Conservation (phyloP, 2,797 vertebrate genomes). For the Microtus agrestis region DNA sequence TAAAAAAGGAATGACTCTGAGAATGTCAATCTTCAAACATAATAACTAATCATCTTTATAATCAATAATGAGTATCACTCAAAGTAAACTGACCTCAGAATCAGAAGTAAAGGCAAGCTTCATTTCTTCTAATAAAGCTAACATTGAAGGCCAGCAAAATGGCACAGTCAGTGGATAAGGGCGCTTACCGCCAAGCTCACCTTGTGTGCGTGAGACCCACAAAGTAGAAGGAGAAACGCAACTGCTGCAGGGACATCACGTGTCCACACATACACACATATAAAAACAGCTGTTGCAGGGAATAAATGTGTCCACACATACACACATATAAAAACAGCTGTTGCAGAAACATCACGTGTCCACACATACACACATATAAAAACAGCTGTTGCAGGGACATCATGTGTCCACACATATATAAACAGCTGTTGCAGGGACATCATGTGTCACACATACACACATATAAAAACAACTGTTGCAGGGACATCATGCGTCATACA, state of each 20-base stretch:
- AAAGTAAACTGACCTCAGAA: constrained; percentile 45
- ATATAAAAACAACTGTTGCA: no score
- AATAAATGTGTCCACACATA: no score
- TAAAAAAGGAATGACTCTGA: constrained; percentile 18
- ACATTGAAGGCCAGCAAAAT: not conserved
- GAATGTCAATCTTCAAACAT: constrained; percentile 58
- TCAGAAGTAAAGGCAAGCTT: constrained; percentile 42
- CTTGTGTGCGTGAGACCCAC: not conserved
- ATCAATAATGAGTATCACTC: constrained; percentile 59
- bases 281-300: not conserved
- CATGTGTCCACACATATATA: no score
- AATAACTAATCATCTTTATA: constrained; percentile 57
- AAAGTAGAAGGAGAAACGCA: not conserved
- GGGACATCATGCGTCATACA: not conserved
- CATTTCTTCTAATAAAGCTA: constrained; percentile 52
- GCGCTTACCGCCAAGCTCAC: not conserved
- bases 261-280: no score
- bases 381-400: no score
- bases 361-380: no score
- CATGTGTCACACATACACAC: no score
- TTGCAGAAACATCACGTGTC: no score
- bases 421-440: no score
- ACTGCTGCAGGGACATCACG: not conserved
- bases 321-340: no score
- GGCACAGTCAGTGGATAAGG: not conserved